Evolutionary conservation across 2,888 invertebrate genomes (phyloP).

Genomic region (Pseudolycoriella hygida): DNA sequence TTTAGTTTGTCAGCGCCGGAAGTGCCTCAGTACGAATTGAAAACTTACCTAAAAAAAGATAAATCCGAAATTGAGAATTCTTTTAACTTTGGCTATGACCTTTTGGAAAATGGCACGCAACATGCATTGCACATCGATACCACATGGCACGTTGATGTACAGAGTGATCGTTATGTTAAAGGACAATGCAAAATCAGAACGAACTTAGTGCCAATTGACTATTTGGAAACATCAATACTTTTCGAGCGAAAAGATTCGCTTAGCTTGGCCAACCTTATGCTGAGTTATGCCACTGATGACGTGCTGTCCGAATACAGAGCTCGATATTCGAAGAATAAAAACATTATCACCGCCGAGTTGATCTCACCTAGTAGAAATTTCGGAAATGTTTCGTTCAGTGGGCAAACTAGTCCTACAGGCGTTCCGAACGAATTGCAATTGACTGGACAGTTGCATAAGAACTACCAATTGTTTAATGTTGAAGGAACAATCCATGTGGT

Average conservation of each 20-base stretch:
- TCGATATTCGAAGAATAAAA: conserved; percentile 19
- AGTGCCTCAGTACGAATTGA: conserved; percentile 44
- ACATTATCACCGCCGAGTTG: conserved; percentile 24
- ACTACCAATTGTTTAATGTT: conserved; percentile 27
- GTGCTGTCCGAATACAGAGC: conserved; percentile 21
- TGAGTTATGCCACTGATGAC: conserved; percentile 18
- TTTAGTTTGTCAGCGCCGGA: conserved; percentile 43
- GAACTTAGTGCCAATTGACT: conserved; percentile 22
- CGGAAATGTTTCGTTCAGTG: conserved; percentile 25
- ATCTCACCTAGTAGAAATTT: conserved; percentile 22
- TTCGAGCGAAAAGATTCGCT: conserved; percentile 19
- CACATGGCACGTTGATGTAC: conserved; percentile 29
- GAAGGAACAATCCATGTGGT: conserved; percentile 27
- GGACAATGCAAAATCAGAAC: conserved; percentile 26
- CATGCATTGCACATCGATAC: conserved; percentile 29
- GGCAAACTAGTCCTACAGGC: conserved; percentile 14
- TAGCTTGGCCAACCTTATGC: conserved; percentile 17
- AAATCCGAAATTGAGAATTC: conserved; percentile 44
- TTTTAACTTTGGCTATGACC: conserved; percentile 42
- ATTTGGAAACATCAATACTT: conserved; percentile 19
- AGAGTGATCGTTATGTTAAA: conserved; percentile 28
- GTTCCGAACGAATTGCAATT: conserved; percentile 20
- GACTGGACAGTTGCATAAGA: conserved; percentile 28
- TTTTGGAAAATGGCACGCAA: conserved; percentile 33
- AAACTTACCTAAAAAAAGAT: conserved; percentile 47